These are phyloP conservation scores for Drosophila recens DNA, from an alignment of 2,888 invertebrate genomes.

Conservation along the genomic window DNA sequence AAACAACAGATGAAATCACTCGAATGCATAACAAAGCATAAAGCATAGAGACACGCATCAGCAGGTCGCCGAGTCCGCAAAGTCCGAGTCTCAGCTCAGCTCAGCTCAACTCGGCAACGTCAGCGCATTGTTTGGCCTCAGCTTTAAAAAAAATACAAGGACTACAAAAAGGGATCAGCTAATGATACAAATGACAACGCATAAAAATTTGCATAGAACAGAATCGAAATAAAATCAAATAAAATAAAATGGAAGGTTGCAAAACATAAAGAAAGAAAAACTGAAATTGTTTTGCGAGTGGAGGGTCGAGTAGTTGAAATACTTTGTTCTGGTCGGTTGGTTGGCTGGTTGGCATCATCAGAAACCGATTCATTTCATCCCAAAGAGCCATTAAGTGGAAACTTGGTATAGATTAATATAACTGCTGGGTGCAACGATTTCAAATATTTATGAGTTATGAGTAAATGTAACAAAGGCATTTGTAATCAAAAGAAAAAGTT, in stretches of 20 bases:
- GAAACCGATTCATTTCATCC: constrained; percentile 13
- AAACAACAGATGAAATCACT: constrained; percentile 46
- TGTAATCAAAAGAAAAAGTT: neutral
- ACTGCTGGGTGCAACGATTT: neutral
- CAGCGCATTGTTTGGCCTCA: constrained; percentile 25
- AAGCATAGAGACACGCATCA: constrained; percentile 48
- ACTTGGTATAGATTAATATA: constrained; percentile 3
- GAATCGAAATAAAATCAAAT: constrained; percentile 34
- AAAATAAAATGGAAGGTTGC: constrained; percentile 24
- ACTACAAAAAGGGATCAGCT: constrained; percentile 42
- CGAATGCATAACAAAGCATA: constrained; percentile 63
- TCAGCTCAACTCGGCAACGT: constrained; percentile 26
- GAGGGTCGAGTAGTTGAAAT: constrained; percentile 8
- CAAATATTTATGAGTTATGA: constrained; percentile 14
- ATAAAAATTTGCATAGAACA: constrained; percentile 50
- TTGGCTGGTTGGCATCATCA: constrained; percentile 22
- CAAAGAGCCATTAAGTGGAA: constrained; percentile 8
- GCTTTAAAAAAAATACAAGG: constrained; percentile 10
- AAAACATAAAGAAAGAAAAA: neutral
- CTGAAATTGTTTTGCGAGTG: constrained; percentile 4
- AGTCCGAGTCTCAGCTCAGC: constrained; percentile 21
- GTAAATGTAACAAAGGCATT: neutral
- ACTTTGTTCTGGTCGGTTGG: constrained; percentile 15
- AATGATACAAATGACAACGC: constrained; percentile 61
- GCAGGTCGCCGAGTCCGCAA: constrained; percentile 19